phyloP scores from a whole-genome alignment of 2,797 vertebrate species.

The Malacoctenus gilli region DNA sequence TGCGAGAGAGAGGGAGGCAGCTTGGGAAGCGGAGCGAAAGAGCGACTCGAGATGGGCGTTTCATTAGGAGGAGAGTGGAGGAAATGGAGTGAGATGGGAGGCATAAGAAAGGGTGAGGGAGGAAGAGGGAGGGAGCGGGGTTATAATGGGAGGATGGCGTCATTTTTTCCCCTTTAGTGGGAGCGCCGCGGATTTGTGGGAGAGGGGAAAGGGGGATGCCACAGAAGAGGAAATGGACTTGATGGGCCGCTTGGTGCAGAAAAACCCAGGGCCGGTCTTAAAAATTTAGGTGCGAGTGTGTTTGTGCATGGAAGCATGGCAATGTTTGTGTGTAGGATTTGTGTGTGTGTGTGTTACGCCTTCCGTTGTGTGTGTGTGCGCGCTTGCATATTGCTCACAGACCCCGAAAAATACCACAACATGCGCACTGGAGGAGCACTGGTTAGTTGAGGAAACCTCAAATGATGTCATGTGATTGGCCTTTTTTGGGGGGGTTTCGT shows the following conservation, averaged over 20 bases:
- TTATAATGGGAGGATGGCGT: conserved; percentile 66
- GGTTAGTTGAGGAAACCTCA: conserved; percentile 49
- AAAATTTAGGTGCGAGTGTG: conserved; percentile 30
- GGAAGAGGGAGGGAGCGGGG: conserved; percentile 27
- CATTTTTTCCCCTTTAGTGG: conserved; percentile 59
- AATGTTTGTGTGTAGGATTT: conserved; percentile 21
- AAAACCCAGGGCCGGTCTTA: conserved; percentile 41
- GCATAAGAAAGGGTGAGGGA: conserved; percentile 29
- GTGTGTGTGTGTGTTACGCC: conserved; percentile 4
- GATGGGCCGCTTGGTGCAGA: conserved; percentile 68
- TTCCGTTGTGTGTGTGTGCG: background rate
- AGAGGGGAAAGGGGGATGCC: conserved; percentile 35
- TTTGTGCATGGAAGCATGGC: conserved; percentile 35
- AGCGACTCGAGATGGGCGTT: conserved; percentile 25
- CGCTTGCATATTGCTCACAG: conserved; percentile 23
- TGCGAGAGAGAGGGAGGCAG: conserved; percentile 8
- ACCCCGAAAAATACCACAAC: conserved; percentile 33
- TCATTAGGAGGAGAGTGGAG: conserved; percentile 43
- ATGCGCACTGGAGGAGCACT: conserved; percentile 29
- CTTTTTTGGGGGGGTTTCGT: conserved; percentile 37
- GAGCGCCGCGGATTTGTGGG: conserved; percentile 44
- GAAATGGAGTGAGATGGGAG: conserved; percentile 57
- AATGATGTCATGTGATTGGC: conserved; percentile 54
- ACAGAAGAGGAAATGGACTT: conserved; percentile 65
- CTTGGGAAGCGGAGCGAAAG: conserved; percentile 23